Base-by-base conservation (phyloP, 1,140 invertebrate species). In the Euura lappo region DNA sequence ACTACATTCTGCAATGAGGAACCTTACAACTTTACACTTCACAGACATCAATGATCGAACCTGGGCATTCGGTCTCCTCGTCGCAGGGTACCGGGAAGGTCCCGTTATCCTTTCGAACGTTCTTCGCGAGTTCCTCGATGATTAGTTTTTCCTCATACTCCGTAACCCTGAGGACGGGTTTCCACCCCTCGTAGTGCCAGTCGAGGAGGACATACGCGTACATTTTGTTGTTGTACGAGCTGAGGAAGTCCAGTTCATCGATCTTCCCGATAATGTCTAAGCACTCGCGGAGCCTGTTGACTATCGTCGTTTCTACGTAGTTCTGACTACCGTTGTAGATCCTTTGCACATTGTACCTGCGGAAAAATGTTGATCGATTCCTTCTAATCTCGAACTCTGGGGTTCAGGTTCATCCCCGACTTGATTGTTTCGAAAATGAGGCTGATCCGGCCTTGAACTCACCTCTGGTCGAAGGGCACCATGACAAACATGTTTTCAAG, bases 211-310 rank as follows among this genome's bases (percentile, higher is more conserved):
- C 79, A 65, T 87, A 88, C 2, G 83, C 84, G 75, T 85, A 88
- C 77, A 87, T 86, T 69, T 87, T 87, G 68, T 86, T 88, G 71
- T 86, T 86, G 45, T 80, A 81, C 2, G 74, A 76, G 13, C 6
- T 60, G 51, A 60, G 3, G 28, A 28, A 28, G 28, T 28, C 28
- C 1, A 28, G 28, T 28, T 28, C 28, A n/a, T 60, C 51, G 51
- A 11, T n/a, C 46, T 78, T 85, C n/a, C 80, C 80, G 42, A 87
- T 70, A 43, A 87, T 80, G 45, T 81, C 78, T 28, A 88, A 70
- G 0, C 84, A 86, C 78, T 88, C 86, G 65, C 83, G 83, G 13
- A 88, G 68, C 65, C 75, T 80, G 51, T 85, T 82, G 7, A 86
- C 73, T 2, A 83, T 80, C 7, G 78, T 80, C 68, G 82, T 78